A percentile compares a stretch with the other conserved stretches of the same genome.
Evolutionary conservation across 2,797 vertebrate species (phyloP).

Genomic region (Onychomys leucogaster): DNA sequence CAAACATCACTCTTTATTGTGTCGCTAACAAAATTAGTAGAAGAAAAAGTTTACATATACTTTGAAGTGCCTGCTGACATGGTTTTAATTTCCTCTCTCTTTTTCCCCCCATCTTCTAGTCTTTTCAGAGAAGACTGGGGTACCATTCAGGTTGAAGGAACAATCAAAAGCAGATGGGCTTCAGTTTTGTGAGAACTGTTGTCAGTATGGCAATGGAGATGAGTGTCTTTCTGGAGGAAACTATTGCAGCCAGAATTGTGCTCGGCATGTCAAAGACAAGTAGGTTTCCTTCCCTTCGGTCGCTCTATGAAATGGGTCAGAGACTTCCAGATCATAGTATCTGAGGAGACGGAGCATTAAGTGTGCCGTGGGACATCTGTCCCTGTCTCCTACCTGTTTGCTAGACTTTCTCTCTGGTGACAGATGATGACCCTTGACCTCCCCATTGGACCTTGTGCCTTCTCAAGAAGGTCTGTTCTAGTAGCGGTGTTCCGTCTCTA

Average conservation of each 20-base stretch:
- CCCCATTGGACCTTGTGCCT: not conserved
- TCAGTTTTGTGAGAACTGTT: constrained; percentile 91
- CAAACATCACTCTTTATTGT: constrained; percentile 65
- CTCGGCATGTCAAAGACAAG: constrained; percentile 90
- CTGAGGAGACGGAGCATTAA: not conserved
- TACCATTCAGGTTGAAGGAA: constrained; percentile 88
- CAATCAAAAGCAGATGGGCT: constrained; percentile 88
- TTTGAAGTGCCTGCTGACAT: not conserved
- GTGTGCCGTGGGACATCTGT: not conserved
- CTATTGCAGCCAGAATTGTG: constrained; percentile 91
- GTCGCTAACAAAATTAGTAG: constrained; percentile 73
- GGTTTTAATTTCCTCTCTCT: constrained; percentile 41
- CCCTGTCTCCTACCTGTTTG: not conserved
- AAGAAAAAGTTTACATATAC: constrained; percentile 37
- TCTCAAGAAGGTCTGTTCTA: not conserved
- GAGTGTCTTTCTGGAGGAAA: constrained; percentile 90
- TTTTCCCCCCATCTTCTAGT: constrained; percentile 82
- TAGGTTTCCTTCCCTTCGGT: constrained; percentile 84
- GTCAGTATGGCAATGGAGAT: constrained; percentile 88
- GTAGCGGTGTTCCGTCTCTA: not conserved
- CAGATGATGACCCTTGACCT: not conserved
- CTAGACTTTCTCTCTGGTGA: not conserved
- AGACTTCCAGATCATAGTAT: not conserved
- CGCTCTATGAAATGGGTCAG: constrained; percentile 5
- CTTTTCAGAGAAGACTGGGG: constrained; percentile 89